Conservation (phyloP, 2,888 invertebrate species). For the Pyrrhia umbra region DNA sequence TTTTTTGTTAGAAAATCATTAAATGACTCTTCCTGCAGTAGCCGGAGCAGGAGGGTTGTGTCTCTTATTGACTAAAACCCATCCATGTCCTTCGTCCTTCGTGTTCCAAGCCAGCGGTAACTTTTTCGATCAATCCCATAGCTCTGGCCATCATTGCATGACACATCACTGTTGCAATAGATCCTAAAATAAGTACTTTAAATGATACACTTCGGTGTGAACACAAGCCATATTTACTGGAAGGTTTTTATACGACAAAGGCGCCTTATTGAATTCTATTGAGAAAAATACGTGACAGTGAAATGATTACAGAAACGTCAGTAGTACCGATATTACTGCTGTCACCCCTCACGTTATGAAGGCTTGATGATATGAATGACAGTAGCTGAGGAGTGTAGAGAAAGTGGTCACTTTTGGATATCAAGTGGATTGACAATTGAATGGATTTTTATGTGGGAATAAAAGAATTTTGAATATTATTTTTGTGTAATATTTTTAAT, state of each 20-base stretch:
- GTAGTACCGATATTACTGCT: slow-evolving; percentile 54
- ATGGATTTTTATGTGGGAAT: slow-evolving; percentile 27
- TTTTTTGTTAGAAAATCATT: too few relatives aligned
- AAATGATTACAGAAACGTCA: slow-evolving; percentile 65
- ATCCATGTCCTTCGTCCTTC: too few relatives aligned
- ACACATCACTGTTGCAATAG: too few relatives aligned
- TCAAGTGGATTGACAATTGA: slow-evolving; percentile 9
- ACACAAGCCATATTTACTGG: slow-evolving; percentile 58
- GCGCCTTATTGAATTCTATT: slow-evolving; percentile 82
- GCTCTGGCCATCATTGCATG: too few relatives aligned
- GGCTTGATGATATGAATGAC: slow-evolving; percentile 50
- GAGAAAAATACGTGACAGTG: slow-evolving; percentile 77
- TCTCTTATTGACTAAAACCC: too few relatives aligned
- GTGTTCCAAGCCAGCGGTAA: too few relatives aligned
- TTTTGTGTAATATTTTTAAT: too few relatives aligned
- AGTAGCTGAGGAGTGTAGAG: slow-evolving; percentile 4
- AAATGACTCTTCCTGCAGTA: too few relatives aligned
- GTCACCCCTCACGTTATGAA: slow-evolving; percentile 46
- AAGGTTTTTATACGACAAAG: slow-evolving; percentile 79
- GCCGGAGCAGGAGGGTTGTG: too few relatives aligned
- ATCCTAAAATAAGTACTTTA: too few relatives aligned
- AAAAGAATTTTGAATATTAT: background rate
- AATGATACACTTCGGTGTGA: slow-evolving; percentile 69
- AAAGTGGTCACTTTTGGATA: slow-evolving; percentile 44
- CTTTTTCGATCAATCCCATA: too few relatives aligned